These are phyloP conservation scores for Lithophane leautieri DNA, from an alignment of 2,888 invertebrate species.

Conservation along the genomic window DNA sequence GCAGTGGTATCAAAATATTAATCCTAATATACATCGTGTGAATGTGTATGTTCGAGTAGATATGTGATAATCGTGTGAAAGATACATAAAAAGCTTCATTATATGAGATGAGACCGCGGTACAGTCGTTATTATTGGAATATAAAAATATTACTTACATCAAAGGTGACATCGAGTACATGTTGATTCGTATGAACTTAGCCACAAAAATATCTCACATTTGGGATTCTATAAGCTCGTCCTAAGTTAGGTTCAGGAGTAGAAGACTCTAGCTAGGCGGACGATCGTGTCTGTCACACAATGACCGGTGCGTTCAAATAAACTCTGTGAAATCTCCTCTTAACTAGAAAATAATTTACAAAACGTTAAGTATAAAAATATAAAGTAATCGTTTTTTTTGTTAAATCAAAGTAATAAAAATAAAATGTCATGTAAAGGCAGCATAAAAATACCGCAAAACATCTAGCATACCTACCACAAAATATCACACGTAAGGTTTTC, in stretches of 20 bases:
- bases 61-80: slow-evolving; percentile 88
- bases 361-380: slow-evolving; percentile 88
- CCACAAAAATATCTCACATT: slow-evolving; percentile 79
- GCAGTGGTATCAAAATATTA: slow-evolving; percentile 89
- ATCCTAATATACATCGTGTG: slow-evolving; percentile 84
- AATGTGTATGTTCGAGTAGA: slow-evolving; percentile 85
- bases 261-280: slow-evolving; percentile 59
- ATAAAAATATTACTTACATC: slow-evolving; percentile 86
- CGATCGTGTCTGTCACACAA: slow-evolving; percentile 73
- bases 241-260: slow-evolving; percentile 58
- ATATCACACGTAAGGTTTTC: slow-evolving; percentile 86
- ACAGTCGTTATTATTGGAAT: slow-evolving; percentile 78
- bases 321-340: slow-evolving; percentile 77
- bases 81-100: slow-evolving; percentile 82
- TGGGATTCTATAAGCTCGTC: slow-evolving; percentile 75
- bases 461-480: slow-evolving; percentile 86
- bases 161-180: slow-evolving; percentile 75
- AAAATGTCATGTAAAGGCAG: slow-evolving; percentile 81
- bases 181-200: slow-evolving; percentile 71
- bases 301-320: slow-evolving; percentile 78
- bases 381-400: slow-evolving; percentile 78
- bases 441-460: slow-evolving; percentile 83
- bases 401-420: slow-evolving; percentile 78
- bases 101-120: slow-evolving; percentile 75
- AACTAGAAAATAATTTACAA: slow-evolving; percentile 88